Base-by-base conservation (phyloP, 2,113 vertebrate species). In the Leiothrix lutea region DNA sequence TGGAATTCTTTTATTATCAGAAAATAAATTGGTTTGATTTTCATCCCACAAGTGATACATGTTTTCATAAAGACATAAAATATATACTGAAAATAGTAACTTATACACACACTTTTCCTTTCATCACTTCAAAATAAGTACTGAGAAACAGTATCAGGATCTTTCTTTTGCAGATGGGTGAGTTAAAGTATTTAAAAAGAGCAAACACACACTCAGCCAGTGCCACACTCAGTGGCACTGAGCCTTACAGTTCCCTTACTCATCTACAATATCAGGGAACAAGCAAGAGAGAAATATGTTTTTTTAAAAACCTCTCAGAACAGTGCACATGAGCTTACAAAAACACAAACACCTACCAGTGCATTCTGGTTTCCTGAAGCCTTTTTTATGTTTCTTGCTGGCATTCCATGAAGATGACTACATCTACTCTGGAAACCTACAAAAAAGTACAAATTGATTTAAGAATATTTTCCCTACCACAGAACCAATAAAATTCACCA, bases 341-440 rank as follows among this genome's bases (percentile, higher is more conserved):
- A 72, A 95, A 87, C 80, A 48, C 84, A 86, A 95, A 81, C 66
- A 97, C 98, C 73, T 98, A 99, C 98, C 98, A 98, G 96, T 88
- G 98, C 77, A 82, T 98, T 84, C 83, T 98, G 97, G 82, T 98
- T 97, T 92, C 97, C 98, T 38, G 97, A 97, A 71, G 97, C 73
- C 61, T 98, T 98, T 97, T 98, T 98, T 66, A 95, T 88, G 47
- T 97, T 99, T 94, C 98, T 98, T 60, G 97, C 97, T 96, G 98
- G 97, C 97, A 98, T 98, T 95, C 98, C 98, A 79, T 99, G 98
- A 92, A 99, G 98, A 85, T 98, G 98, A 89, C 97, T 98, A 92
- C 99, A 98, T 95, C 99, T 98, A 65, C 98, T 98, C 96, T 99
- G 99, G 95, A 99, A 99, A 86, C 99, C 99, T 99, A 87, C 12